These are phyloP conservation scores for Crossocerus cetratus DNA, from an alignment of 2,888 invertebrate genomes.

Conservation along the genomic window DNA sequence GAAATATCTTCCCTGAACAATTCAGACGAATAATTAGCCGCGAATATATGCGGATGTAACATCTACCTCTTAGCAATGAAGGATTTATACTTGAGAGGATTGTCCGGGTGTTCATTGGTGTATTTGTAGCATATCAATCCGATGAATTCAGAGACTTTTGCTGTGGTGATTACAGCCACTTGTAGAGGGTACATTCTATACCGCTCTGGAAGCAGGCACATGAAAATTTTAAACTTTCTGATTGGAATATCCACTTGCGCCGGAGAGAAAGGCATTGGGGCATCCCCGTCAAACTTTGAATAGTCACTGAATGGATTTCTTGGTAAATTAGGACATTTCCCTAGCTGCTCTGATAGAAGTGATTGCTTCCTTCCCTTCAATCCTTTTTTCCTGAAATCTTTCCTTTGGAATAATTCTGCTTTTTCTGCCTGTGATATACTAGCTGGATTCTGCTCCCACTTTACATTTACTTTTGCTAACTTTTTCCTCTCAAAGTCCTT, in stretches of 20 bases:
- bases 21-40: conserved; percentile 8
- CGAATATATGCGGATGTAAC: neutral
- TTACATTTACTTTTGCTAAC: conserved; percentile 86
- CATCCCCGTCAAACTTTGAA: conserved; percentile 93
- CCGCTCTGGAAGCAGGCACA: conserved; percentile 90
- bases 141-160: conserved; percentile 93
- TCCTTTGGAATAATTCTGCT: conserved; percentile 80
- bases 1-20: conserved; percentile 78
- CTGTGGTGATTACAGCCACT: conserved; percentile 88
- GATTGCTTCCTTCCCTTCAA: conserved; percentile 78
- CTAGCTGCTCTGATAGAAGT: conserved; percentile 85
- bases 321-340: conserved; percentile 86
- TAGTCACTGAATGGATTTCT: conserved; percentile 93
- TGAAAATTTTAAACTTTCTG: conserved; percentile 92
- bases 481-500: conserved; percentile 91
- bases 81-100: conserved; percentile 73
- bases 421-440: conserved; percentile 80
- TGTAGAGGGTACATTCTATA: conserved; percentile 91
- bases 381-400: conserved; percentile 72
- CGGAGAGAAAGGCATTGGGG: conserved; percentile 53
- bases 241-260: conserved; percentile 88
- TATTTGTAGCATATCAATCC: conserved; percentile 95
- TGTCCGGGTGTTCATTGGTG: conserved; percentile 75
- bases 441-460: conserved; percentile 82
- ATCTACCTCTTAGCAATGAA: neutral